Percentiles rank a stretch among this genome's conserved stretches.
These are phyloP conservation scores for Cetonia aurata DNA, from an alignment of 2,888 invertebrate species.

Conservation along the genomic window DNA sequence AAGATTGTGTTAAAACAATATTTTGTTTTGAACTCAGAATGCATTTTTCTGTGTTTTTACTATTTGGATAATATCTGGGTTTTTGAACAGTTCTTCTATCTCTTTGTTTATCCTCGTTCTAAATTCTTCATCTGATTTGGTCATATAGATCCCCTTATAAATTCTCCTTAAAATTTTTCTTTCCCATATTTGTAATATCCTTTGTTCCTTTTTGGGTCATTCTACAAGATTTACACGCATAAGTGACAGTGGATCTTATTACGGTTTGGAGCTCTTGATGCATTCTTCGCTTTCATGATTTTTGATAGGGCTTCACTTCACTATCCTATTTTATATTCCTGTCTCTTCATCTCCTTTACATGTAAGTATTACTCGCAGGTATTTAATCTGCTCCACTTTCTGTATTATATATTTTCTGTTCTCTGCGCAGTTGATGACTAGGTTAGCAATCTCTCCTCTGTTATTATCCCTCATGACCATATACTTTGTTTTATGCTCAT, in stretches of 20 bases:
- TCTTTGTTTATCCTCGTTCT: too few relatives aligned
- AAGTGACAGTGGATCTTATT: background rate
- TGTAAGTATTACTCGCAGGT: background rate
- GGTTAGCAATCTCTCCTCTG: background rate
- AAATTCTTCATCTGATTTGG: too few relatives aligned
- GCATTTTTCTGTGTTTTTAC: too few relatives aligned
- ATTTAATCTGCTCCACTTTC: background rate
- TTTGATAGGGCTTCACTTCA: background rate
- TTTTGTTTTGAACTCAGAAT: too few relatives aligned
- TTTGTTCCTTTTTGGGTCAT: background rate
- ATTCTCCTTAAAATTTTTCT: background rate
- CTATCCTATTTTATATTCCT: background rate
- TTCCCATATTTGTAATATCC: background rate
- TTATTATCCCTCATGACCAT: background rate
- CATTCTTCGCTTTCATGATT: background rate
- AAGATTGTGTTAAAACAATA: too few relatives aligned
- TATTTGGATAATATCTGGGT: too few relatives aligned
- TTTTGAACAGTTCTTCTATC: too few relatives aligned
- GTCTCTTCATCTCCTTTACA: background rate
- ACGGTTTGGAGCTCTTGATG: background rate
- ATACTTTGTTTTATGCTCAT: constrained; percentile 7
- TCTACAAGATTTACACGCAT: background rate
- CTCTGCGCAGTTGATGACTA: too few relatives aligned
- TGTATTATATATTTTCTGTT: background rate
- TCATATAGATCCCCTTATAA: too few relatives aligned